Base-by-base conservation (phyloP, 1,140 invertebrate species). In the Hermetia illucens region DNA sequence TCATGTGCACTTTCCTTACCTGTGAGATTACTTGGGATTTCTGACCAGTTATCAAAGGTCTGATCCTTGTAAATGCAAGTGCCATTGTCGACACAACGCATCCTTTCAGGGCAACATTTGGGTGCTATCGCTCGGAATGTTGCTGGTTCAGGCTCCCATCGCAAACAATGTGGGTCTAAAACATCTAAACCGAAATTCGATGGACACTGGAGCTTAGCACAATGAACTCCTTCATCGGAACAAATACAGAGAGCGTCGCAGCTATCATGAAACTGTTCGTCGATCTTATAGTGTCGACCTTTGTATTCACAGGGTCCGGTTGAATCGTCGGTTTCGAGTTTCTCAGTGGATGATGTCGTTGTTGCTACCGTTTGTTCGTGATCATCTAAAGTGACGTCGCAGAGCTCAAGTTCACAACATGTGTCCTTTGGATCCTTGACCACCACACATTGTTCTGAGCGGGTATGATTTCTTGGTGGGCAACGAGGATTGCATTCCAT, bases 371-470 rank as follows among this genome's bases (percentile, higher is more conserved):
- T 50, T 44, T 62, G 72, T 43, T 82, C 78, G 34, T 81, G 74
- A 44, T 75, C 77, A 40, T 79, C 74, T 8, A 82, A 62, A 2
- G 76, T 79, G 2, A 85, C 81, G 47, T 87, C 82, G 51, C 86
- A 90, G 1, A 85, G 63, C 34, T 85, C 77, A 42, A 85, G 71
- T 27, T 78, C 83, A 48, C 88, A 91, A 52, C 88, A 91, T 1
- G 75, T 56, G 55, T 92, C 86, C 12, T 76, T 74, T 4, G 78
- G 72, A 55, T 85, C 78, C 45, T 72, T 72, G 0, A 83, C 69
- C 47, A 75, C 73, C 12, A 82, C 70, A 51, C 82, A 87, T 44
- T 75, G 71, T 21, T 83, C 78, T 29, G 46, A 44, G 1, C 51
- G 52, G 24, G 59, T 59, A 12, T 58, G 50, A 44, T 58, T 58